Conservation (phyloP, 2,797 vertebrate genomes). For the Epinephelus malabaricus region DNA sequence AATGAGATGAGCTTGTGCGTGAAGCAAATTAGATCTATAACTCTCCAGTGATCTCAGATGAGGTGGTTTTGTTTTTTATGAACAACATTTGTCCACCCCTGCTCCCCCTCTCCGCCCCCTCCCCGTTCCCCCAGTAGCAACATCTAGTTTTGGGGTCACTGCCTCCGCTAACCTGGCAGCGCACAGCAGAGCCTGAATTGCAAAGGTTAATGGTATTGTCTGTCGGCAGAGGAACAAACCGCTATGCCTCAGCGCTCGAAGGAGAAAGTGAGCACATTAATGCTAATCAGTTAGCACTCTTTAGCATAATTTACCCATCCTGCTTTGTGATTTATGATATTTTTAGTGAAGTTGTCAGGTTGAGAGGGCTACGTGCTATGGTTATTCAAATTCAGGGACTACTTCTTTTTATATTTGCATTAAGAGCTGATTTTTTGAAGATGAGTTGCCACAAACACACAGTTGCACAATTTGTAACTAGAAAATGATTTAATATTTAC, state of each 20-base stretch:
- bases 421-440: conserved; percentile 43
- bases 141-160: conserved; percentile 95
- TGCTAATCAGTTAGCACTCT: conserved; percentile 84
- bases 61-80: conserved; percentile 86
- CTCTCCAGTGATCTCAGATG: conserved; percentile 89
- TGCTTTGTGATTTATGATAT: conserved; percentile 80
- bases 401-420: conserved; percentile 41
- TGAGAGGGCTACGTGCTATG: conserved; percentile 66
- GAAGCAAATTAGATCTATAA: conserved; percentile 93
- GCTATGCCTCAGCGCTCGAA: conserved; percentile 71
- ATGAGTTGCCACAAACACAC: conserved; percentile 11
- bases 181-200: conserved; percentile 92
- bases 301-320: conserved; percentile 86
- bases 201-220: conserved; percentile 99
- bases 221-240: conserved; percentile 83
- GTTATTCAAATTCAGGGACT: conserved; percentile 74
- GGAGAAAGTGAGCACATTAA: conserved; percentile 81
- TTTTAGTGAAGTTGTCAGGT: conserved; percentile 71
- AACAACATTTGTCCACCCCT: conserved; percentile 74
- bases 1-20: conserved; percentile 87
- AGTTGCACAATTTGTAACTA: conserved; percentile 8
- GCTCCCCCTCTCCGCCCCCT: conserved; percentile 81
- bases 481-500: conserved; percentile 11
- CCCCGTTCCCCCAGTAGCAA: conserved; percentile 87
- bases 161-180: conserved; percentile 89